phyloP scores from a whole-genome alignment of 1,140 invertebrate species.

The Hycleus cichorii region DNA sequence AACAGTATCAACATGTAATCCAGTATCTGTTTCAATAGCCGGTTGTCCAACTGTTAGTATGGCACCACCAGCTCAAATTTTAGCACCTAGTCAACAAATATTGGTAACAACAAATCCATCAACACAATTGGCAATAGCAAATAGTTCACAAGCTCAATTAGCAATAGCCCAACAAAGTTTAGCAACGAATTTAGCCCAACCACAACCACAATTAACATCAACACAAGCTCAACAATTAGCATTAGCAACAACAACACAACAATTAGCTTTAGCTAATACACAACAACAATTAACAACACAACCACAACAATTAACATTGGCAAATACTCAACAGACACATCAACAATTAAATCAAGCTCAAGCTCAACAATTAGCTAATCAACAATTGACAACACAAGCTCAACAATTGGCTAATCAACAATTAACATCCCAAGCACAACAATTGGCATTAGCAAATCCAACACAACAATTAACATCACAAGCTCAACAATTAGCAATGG shows the following conservation, averaged over 20 bases:
- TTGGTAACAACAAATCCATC: slow-evolving; percentile 40
- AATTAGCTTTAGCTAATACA: slow-evolving; percentile 29
- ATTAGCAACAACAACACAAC: slow-evolving; percentile 35
- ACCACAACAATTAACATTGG: slow-evolving; percentile 8
- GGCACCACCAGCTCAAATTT: slow-evolving; percentile 45
- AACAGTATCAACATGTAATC: slow-evolving; percentile 41
- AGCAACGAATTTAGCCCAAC: slow-evolving; percentile 33
- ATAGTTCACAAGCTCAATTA: slow-evolving; percentile 34
- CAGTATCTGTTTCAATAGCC: slow-evolving; percentile 47
- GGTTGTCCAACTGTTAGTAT: slow-evolving; percentile 55
- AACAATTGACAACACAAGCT: slow-evolving; percentile 30
- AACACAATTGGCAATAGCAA: slow-evolving; percentile 35
- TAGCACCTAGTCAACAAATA: slow-evolving; percentile 41
- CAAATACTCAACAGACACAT: not conserved
- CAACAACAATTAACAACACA: slow-evolving; percentile 13
- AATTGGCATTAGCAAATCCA: slow-evolving; percentile 30
- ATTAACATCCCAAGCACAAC: slow-evolving; percentile 36
- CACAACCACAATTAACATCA: slow-evolving; percentile 34
- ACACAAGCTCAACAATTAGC: slow-evolving; percentile 36
- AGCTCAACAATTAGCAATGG: slow-evolving; percentile 31
- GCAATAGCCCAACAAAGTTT: slow-evolving; percentile 35
- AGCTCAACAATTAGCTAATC: slow-evolving; percentile 20
- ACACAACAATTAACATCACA: slow-evolving; percentile 28
- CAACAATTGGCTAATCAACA: slow-evolving; percentile 37
- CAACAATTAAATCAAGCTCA: slow-evolving; percentile 26